Evolutionary conservation across 1,140 invertebrate species (phyloP), one percentile per base, ranked within the genome.

Genomic region (Leguminivora glycinivorella): DNA sequence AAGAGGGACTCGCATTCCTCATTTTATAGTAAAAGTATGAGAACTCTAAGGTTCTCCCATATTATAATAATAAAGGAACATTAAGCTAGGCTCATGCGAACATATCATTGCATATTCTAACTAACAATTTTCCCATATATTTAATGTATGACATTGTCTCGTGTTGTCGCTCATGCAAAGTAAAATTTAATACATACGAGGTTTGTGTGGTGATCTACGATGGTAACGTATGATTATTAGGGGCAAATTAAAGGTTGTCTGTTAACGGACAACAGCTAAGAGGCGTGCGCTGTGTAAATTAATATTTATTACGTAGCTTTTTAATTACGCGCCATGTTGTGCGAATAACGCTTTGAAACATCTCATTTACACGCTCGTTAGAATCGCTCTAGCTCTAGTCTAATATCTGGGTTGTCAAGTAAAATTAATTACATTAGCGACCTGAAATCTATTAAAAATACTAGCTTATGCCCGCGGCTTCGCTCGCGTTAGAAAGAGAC

Each of bases 1-100:
- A n/a, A n/a, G n/a, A n/a, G n/a, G n/a, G n/a, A n/a, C n/a, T 38
- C 6, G 34, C 19, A n/a, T 52, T 52, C 6, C 47, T 9, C 47
- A 52, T n/a, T 52, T 58, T 26, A n/a, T n/a, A 31, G 56, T 63
- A 63, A 63, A 63, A 63, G n/a, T 63, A 63, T 63, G 58, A 22
- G 58, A 63, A 63, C 9, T 29, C 26, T 29, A 1, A 26, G 31
- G 14, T 63, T 63, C 58, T 22, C 58, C n/a, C 47, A 34, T 24
- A 34, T 68, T 43, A 43, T 68, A 43, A 25, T 40, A 22, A 25
- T 40, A 68, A 34, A 68, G 14, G 17, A 29, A 5, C 34, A 68
- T 68, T 68, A 40, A 22, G 10, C 5, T 2, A 2, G 24, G n/a
- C 25, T 26, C 58, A 26, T 29, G 58, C 25, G 25, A 63, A 63